These are phyloP conservation scores for Macrostomum lignano DNA, from an alignment of 1,140 invertebrate species.

Conservation along the genomic window DNA sequence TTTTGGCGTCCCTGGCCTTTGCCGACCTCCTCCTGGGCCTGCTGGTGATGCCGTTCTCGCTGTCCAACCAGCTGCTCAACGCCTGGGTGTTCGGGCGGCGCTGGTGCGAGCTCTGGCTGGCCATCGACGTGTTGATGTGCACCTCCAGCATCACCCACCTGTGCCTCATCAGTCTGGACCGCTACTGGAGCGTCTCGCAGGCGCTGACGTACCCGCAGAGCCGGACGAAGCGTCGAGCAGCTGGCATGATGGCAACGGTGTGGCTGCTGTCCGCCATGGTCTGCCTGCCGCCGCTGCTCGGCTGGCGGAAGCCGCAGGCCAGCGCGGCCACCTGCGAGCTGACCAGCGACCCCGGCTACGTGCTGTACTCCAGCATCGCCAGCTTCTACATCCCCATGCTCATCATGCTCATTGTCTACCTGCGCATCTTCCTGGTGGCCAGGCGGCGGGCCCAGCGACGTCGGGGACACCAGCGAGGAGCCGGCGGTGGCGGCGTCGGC, in stretches of 20 bases:
- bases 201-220: neutral
- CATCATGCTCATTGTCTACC: constrained; percentile 78
- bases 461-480: constrained; percentile 8
- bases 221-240: constrained; percentile 32
- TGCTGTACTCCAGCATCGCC: constrained; percentile 61
- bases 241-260: constrained; percentile 62
- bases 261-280: constrained; percentile 86
- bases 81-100: constrained; percentile 61
- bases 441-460: constrained; percentile 46
- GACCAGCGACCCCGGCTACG: constrained; percentile 38
- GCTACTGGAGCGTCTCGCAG: constrained; percentile 45
- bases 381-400: constrained; percentile 82
- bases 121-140: constrained; percentile 68
- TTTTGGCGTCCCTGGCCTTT: constrained; percentile 74
- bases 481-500: too few relatives aligned
- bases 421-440: constrained; percentile 62
- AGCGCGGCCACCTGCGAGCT: constrained; percentile 3
- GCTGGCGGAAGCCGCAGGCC: constrained; percentile 45
- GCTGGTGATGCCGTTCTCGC: constrained; percentile 80
- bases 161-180: constrained; percentile 24
- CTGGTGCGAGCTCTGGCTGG: constrained; percentile 71
- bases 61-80: constrained; percentile 62
- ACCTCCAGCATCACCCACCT: constrained; percentile 53
- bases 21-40: constrained; percentile 76
- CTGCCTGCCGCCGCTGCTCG: constrained; percentile 76